A percentile compares a stretch with the other conserved stretches of the same genome.
Evolutionary conservation across 2,797 vertebrate species (phyloP).

Genomic region (Falco berigora): DNA sequence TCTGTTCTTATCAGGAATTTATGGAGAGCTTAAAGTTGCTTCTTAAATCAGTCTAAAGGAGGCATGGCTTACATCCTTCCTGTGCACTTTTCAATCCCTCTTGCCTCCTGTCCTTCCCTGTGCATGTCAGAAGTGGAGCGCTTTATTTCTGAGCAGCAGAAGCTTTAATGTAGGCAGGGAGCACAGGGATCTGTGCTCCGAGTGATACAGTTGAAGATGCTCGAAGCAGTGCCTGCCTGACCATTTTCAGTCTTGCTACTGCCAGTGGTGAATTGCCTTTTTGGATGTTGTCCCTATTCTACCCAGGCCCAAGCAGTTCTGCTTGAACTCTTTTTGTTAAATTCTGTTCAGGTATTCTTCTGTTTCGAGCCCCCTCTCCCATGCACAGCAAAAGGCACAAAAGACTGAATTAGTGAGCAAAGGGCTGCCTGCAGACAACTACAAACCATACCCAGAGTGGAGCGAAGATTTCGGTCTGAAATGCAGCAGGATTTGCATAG

Average conservation of each 20-base stretch:
- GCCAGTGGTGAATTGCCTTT: not conserved
- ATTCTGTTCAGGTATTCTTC: not conserved
- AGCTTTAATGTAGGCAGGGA: not conserved
- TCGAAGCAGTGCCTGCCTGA: not conserved
- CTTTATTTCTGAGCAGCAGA: not conserved
- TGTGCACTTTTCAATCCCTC: not conserved
- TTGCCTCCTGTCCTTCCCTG: not conserved
- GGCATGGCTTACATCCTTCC: not conserved
- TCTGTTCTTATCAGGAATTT: not conserved
- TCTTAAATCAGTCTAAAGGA: not conserved
- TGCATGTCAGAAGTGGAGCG: not conserved
- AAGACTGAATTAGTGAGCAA: not conserved
- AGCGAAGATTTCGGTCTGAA: not conserved
- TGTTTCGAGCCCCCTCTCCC: not conserved
- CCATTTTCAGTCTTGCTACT: not conserved
- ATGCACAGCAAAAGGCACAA: not conserved
- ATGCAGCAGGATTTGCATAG: not conserved
- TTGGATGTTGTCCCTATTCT: not conserved
- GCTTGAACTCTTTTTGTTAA: not conserved
- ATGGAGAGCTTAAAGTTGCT: not conserved
- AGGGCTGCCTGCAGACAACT: not conserved
- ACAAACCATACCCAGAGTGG: not conserved
- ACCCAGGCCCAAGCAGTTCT: not conserved
- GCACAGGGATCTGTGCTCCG: not conserved
- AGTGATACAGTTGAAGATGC: not conserved